phyloP scores from a whole-genome alignment of 2,797 vertebrate species.

The Platalea minor region DNA sequence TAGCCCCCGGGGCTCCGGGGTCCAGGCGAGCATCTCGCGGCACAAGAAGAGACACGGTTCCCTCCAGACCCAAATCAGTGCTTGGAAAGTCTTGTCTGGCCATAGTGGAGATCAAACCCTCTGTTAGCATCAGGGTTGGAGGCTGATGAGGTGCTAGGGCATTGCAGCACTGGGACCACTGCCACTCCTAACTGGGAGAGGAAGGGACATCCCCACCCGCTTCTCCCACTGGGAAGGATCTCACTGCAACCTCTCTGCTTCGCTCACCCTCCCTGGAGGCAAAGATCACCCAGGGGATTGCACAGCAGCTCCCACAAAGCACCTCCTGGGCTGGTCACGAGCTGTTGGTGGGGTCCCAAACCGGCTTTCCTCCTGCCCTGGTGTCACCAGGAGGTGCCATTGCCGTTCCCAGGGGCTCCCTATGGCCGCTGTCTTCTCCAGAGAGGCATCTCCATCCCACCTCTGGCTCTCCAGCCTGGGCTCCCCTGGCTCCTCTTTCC shows the following conservation, averaged over 20 bases:
- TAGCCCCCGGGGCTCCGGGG: fast-evolving
- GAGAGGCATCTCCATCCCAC: background rate
- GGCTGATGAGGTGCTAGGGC: background rate
- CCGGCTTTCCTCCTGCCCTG: background rate
- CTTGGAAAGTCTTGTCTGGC: background rate
- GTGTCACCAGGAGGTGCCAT: background rate
- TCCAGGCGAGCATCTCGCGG: fast-evolving
- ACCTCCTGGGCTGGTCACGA: background rate
- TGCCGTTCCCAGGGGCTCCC: background rate
- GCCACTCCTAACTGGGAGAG: background rate
- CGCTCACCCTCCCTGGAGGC: background rate
- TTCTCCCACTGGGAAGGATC: background rate
- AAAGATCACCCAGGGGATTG: background rate
- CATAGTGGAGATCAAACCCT: background rate
- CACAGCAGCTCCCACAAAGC: background rate
- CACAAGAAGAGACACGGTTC: background rate
- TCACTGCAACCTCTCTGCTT: background rate
- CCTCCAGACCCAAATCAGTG: background rate
- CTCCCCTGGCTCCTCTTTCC: background rate
- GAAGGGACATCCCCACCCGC: background rate
- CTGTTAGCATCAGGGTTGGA: background rate
- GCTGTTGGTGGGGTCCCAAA: background rate
- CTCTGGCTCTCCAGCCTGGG: background rate
- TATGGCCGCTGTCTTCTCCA: background rate
- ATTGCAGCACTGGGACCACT: fast-evolving